phyloP scores from a whole-genome alignment of 2,797 vertebrate species.

The Danio kyathit region DNA sequence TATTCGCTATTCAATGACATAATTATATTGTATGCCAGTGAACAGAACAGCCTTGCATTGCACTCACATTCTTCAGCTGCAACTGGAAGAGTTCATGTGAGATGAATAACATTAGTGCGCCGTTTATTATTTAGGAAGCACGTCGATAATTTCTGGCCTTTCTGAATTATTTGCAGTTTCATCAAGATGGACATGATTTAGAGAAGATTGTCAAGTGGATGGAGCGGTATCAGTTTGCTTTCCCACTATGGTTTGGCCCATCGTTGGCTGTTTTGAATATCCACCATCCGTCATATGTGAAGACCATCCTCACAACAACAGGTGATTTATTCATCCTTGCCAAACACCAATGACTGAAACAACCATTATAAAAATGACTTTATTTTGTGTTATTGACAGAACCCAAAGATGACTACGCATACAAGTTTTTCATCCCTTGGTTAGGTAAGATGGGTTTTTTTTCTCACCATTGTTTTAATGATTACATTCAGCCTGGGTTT shows the following conservation, averaged over 20 bases:
- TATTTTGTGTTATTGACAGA: conserved; percentile 67
- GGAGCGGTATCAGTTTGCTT: conserved; percentile 80
- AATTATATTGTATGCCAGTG: conserved; percentile 7
- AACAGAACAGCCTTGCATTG: conserved; percentile 4
- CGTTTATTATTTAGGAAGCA: not conserved
- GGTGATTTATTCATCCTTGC: conserved; percentile 65
- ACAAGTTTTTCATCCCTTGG: conserved; percentile 75
- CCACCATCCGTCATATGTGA: conserved; percentile 89
- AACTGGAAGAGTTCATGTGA: not conserved
- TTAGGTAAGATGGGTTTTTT: conserved; percentile 74
- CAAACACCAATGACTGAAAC: not conserved
- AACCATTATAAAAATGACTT: not conserved
- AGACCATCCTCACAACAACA: conserved; percentile 78
- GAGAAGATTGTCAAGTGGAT: conserved; percentile 63
- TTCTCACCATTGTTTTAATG: not conserved
- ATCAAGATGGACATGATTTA: conserved; percentile 74
- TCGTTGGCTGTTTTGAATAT: conserved; percentile 73
- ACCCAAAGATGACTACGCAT: conserved; percentile 77
- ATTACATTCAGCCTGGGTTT: not conserved
- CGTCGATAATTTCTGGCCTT: not conserved
- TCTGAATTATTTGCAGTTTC: conserved; percentile 68
- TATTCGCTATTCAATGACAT: not conserved
- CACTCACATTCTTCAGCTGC: conserved; percentile 34
- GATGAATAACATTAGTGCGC: not conserved
- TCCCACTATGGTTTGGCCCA: conserved; percentile 84